Evolutionary conservation across 2,113 vertebrate genomes (phyloP), one percentile per base, ranked within the genome.

Genomic region (Dolichotis patagonum): DNA sequence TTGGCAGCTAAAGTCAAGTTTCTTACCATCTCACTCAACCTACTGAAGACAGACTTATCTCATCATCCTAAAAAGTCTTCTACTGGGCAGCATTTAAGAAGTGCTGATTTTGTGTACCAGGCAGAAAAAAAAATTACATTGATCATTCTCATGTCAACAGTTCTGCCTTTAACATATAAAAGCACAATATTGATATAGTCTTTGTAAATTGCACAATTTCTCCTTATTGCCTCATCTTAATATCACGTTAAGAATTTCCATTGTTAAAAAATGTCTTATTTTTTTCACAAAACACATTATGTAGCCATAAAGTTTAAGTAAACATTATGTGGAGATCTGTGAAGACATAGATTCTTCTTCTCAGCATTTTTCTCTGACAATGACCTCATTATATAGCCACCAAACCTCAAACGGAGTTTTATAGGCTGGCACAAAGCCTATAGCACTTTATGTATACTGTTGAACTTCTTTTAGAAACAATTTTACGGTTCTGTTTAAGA

Each of bases 161-260:
- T 24, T 85, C 20, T 71, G 38, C 22, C n/a, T 91, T 83, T 67
- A 54, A 46, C 20, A 38, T 58, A 89, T 43, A 92, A 94, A 85
- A 89, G 52, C 12, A 67, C 5, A n/a, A 1, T 78, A 85, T 35
- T 60, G 88, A 97, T 88, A 17, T 17, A 52, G 73, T 95, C 65
- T 91, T 87, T 73, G 63, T 58, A 83, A 95, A 94, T 63, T 73
- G 24, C 8, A 82, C 43, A 86, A 81, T 90, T 94, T 93, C 30
- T 95, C 52, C 46, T 58, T 58, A 69, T 43, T 49, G 24, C 60
- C 7, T 56, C 30, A 3, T 80, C 52, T 90, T 69, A 87, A 41
- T 67, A 38, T 82, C 38, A 85, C 22, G 28, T 30, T 92, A 91
- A 84, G 46, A 86, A 1, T 80, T 71, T 81, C 14, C 46, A 88